Evolutionary conservation across 2,888 invertebrate species (phyloP).

Genomic region (Hydrotaea diabolus): DNA sequence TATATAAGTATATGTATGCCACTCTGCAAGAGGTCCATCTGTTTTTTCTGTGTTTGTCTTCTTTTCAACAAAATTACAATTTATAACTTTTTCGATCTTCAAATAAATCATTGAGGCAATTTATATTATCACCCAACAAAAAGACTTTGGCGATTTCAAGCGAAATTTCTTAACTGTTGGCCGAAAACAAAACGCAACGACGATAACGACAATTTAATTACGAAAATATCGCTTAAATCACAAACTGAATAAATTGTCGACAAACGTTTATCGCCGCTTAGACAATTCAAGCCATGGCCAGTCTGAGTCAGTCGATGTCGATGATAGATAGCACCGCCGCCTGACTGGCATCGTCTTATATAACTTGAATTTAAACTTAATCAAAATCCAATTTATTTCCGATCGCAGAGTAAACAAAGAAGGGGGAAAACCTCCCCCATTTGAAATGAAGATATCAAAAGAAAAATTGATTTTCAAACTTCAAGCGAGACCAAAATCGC

Average conservation of each 20-base stretch:
- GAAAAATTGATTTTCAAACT: slow-evolving; percentile 20
- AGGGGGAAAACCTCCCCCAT: too few species aligned
- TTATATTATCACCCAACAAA: not conserved
- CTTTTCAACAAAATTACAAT: too few species aligned
- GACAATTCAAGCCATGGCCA: slow-evolving; percentile 16
- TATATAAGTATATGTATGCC: too few species aligned
- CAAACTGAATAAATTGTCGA: not conserved
- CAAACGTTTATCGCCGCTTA: not conserved
- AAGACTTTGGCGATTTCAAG: not conserved
- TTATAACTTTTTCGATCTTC: too few species aligned
- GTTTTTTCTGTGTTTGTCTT: too few species aligned
- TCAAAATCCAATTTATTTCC: not conserved
- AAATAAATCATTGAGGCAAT: not conserved
- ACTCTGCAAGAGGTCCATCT: too few species aligned
- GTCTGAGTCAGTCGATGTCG: not conserved
- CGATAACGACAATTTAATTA: slow-evolving; percentile 20
- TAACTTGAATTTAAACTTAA: slow-evolving; percentile 18
- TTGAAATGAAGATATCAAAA: slow-evolving; percentile 35
- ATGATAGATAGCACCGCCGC: too few species aligned
- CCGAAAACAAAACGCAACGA: not conserved
- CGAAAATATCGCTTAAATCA: slow-evolving; percentile 1
- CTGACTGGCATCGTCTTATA: not conserved
- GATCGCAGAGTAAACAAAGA: not conserved
- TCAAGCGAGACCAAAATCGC: not conserved
- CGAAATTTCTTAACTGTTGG: too few species aligned